Base-by-base conservation (phyloP, 2,888 invertebrate species). In the Ectemnius lituratus region DNA sequence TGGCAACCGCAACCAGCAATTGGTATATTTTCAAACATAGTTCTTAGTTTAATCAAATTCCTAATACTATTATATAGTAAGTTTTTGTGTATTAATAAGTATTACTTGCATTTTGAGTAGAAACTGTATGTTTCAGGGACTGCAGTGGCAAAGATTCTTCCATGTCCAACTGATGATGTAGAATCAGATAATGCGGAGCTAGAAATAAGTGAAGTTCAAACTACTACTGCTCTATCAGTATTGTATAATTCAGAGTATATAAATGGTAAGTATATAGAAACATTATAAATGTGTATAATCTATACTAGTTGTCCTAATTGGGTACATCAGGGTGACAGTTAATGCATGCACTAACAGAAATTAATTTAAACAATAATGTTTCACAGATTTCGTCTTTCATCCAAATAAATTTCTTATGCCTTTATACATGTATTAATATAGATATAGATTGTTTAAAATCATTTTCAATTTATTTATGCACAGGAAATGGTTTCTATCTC, bases 401-500 rank as follows among this genome's bases (percentile, higher is more conserved):
- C 23, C 2, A 23, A 23, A 2, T 23, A 23, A 23, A 23, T 3
- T 23, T 3, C 23, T 23, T 23, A 23, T 23, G 23, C 23, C 37
- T 69, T 57, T 2, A n/a, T 20, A 46, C 23, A 27, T 20, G n/a
- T 16, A 45, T 20, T 46, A 62, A 2, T 14, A 45, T 8, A 56
- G n/a, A 20, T 52, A 37, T 16, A 4, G 14, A 47, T 14, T 0
- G 28, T 57, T 28, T 59, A n/a, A 58, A 16, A 58, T 27, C 1
- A 20, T 6, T 1, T 4, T 14, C 6, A 23, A 16, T 14, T n/a
- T 56, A 27, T 13, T 52, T 52, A 16, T 14, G n/a, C 14, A 13
- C 64, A 95, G 95, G 93, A 1, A 95, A 96, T 90, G 97, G 97
- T 8, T 96, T 94, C 91, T 97, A 95, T 90, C 92, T 97, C 0